Conservation (phyloP, 2,113 vertebrate species). For the Bolborhynchus lineola region DNA sequence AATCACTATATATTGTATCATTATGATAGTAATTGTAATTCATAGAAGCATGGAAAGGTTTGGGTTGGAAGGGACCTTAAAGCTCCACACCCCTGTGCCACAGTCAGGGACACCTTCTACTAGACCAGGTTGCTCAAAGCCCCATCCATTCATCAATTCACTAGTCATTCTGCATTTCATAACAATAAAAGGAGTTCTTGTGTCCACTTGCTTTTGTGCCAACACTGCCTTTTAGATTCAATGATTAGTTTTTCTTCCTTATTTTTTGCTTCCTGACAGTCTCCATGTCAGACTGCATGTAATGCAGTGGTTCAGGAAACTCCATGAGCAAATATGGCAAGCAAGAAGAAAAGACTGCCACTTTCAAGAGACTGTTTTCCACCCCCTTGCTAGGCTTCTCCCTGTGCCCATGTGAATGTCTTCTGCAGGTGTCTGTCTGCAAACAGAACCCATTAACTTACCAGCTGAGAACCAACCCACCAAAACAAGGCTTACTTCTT, state of each 20-base stretch:
- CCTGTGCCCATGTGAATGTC: accelerated
- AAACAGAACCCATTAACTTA: not conserved
- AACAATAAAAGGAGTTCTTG: not conserved
- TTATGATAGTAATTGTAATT: not conserved
- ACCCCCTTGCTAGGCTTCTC: not conserved
- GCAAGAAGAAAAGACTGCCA: not conserved
- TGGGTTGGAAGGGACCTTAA: not conserved
- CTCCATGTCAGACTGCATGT: not conserved
- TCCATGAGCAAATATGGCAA: not conserved
- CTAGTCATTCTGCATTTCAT: not conserved
- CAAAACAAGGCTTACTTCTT: not conserved
- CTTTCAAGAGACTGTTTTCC: not conserved
- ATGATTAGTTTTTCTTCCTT: accelerated
- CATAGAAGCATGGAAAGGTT: not conserved
- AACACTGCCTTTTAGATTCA: not conserved
- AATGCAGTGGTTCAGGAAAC: not conserved
- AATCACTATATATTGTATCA: not conserved
- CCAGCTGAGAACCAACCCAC: not conserved
- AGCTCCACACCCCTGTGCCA: not conserved
- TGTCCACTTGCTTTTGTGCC: not conserved
- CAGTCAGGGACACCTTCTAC: not conserved
- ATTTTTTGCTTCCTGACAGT: not conserved
- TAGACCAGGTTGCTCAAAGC: not conserved
- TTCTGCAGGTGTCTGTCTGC: not conserved
- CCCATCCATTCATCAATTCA: not conserved